phyloP scores from a whole-genome alignment of 2,797 vertebrate species.

The Novumbra hubbsi region DNA sequence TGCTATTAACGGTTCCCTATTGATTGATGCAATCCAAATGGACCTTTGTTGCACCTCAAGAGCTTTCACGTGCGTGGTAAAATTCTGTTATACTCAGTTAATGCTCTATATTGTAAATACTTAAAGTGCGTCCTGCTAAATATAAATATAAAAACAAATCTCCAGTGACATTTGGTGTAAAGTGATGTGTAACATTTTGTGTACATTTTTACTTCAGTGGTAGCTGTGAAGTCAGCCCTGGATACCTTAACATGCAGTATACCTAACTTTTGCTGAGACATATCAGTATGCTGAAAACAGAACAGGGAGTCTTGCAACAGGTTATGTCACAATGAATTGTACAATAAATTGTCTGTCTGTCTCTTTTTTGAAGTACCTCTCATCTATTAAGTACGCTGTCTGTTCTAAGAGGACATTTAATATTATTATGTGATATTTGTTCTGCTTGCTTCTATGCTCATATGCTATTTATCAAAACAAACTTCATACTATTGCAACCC shows the following conservation, averaged over 20 bases:
- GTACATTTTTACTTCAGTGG: conserved; percentile 7
- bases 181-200: no score
- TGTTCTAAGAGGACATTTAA: neutral
- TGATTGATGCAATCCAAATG: conserved; percentile 3
- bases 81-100: conserved; percentile 15
- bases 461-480: neutral
- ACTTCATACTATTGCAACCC: neutral
- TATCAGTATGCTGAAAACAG: conserved; percentile 12
- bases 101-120: conserved; percentile 8
- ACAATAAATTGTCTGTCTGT: neutral
- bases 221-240: conserved; percentile 2
- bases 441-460: neutral
- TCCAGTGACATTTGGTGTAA: neutral
- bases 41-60: conserved; percentile 14
- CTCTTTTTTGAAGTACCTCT: neutral
- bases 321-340: neutral
- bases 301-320: conserved; percentile 6
- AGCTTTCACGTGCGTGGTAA: conserved; percentile 10
- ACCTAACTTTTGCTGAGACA: neutral
- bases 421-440: neutral
- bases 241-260: conserved; percentile 13
- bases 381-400: neutral
- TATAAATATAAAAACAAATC: conserved; percentile 21
- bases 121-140: neutral
- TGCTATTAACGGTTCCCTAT: neutral